Percentiles rank a stretch among this genome's conserved stretches.
Conservation (phyloP, 2,113 vertebrate species). For the Mesoclemmys tuberculata region DNA sequence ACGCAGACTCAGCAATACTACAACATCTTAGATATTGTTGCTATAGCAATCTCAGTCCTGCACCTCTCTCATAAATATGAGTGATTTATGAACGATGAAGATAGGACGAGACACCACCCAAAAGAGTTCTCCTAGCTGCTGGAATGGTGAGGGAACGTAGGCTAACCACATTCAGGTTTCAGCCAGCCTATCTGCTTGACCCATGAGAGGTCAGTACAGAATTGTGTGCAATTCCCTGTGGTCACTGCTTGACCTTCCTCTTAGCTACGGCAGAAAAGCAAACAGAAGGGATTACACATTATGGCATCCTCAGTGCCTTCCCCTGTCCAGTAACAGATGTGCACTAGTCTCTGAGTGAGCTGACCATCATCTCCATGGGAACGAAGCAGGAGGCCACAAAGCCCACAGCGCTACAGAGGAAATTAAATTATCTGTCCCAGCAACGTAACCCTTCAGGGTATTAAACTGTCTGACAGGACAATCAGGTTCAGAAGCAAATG, state of each 20-base stretch:
- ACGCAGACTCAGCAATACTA: neutral
- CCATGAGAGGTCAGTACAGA: neutral
- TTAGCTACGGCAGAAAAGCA: neutral
- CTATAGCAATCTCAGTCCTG: neutral
- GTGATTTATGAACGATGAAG: neutral
- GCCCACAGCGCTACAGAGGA: neutral
- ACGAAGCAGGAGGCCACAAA: neutral
- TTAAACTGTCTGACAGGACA: neutral
- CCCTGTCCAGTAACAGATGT: neutral
- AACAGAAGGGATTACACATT: no score
- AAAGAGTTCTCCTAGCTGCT: neutral
- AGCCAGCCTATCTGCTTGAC: neutral
- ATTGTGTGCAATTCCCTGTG: neutral
- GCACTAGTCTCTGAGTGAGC: fast-evolving
- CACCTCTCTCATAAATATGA: neutral
- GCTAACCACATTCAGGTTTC: neutral
- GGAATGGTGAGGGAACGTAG: neutral
- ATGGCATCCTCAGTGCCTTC: neutral
- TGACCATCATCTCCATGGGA: neutral
- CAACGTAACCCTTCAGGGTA: neutral
- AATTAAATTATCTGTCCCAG: neutral
- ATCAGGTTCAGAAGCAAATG: neutral
- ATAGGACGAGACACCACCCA: neutral
- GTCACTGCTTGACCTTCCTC: no score
- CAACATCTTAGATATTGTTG: neutral